These are phyloP conservation scores for Drosophila pseudoananassae DNA, from an alignment of 1,140 invertebrate genomes.

Conservation along the genomic window DNA sequence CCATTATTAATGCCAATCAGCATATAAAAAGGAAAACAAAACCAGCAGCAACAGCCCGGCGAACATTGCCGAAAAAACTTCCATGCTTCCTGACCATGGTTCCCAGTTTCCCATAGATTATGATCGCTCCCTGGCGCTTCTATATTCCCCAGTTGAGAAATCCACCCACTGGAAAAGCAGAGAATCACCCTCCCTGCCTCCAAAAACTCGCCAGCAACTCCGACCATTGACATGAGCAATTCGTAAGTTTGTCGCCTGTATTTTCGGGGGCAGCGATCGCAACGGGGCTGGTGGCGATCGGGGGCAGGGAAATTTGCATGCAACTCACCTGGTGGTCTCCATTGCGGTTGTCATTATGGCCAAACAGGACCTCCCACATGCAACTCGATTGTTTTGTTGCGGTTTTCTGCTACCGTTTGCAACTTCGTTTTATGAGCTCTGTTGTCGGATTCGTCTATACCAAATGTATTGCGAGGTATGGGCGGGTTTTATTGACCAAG, in stretches of 20 bases:
- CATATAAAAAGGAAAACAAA: conserved; percentile 65
- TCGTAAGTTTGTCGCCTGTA: conserved; percentile 83
- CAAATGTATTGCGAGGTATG: conserved; percentile 22
- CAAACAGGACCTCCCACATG: conserved; percentile 79
- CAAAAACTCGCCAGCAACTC: conserved; percentile 6
- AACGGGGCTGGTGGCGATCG: neutral
- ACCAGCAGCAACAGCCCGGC: conserved; percentile 25
- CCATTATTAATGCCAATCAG: conserved; percentile 84
- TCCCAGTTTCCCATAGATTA: conserved; percentile 60
- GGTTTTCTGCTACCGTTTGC: conserved; percentile 79
- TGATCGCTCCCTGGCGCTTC: conserved; percentile 73
- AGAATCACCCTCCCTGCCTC: neutral
- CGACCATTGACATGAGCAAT: conserved; percentile 76
- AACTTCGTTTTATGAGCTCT: conserved; percentile 57
- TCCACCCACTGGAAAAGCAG: conserved; percentile 19
- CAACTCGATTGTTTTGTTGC: conserved; percentile 77
- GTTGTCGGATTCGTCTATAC: conserved; percentile 54
- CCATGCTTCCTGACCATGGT: conserved; percentile 35
- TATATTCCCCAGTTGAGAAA: conserved; percentile 10
- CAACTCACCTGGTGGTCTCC: conserved; percentile 70
- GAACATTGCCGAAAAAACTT: conserved; percentile 39
- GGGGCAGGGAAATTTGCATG: conserved; percentile 62
- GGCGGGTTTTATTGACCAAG: conserved; percentile 12
- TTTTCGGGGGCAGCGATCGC: conserved; percentile 21
- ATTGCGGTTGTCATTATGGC: conserved; percentile 77